Base-by-base conservation (phyloP, 2,797 vertebrate species). In the Tenualosa ilisha region DNA sequence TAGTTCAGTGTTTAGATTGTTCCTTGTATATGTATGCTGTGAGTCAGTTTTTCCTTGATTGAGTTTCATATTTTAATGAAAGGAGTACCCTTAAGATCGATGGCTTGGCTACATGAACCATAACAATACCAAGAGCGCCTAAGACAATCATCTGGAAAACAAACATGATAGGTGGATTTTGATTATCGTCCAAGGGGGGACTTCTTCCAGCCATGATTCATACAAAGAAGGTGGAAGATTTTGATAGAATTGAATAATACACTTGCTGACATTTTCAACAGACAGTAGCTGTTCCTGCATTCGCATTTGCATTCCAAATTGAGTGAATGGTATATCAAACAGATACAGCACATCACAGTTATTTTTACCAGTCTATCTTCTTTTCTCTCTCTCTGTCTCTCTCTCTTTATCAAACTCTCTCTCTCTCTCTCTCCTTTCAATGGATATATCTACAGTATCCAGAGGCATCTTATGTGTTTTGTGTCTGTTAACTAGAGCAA, bases 61-160 rank as follows among this genome's bases (percentile, higher is more conserved):
- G 83, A 20, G 40, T 84, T 87, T 89, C 86, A 87, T 90, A 87
- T 86, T 68, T 83, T 37, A 82, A 82, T 12, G 91, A 90, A 88
- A 90, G 93, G 94, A 93, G 92, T 96, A 96, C 95, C 95, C 94
- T 94, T 94, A 91, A 96, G 96, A 95, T 95, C 95, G 94, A 95
- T 95, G 95, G 96, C 94, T 96, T 96, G 95, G 94, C 95, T 96
- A 95, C 95, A 95, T 92, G 92, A 96, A 93, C 93, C 90, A 90
- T 94, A 94, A 94, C 91, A 94, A 95, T 95, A 95, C 91, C 92
- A 91, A 96, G 92, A 91, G 95, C 94, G 95, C 96, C 97, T 93
- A 94, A 96, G 97, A 99, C 98, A 98, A 99, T 99, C 98, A 97
- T 94, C 96, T 95, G 96, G 94, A 96, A 90, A 90, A 91, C 84